phyloP scores from a whole-genome alignment of 2,888 invertebrate genomes.

The Cistogaster globosa region DNA sequence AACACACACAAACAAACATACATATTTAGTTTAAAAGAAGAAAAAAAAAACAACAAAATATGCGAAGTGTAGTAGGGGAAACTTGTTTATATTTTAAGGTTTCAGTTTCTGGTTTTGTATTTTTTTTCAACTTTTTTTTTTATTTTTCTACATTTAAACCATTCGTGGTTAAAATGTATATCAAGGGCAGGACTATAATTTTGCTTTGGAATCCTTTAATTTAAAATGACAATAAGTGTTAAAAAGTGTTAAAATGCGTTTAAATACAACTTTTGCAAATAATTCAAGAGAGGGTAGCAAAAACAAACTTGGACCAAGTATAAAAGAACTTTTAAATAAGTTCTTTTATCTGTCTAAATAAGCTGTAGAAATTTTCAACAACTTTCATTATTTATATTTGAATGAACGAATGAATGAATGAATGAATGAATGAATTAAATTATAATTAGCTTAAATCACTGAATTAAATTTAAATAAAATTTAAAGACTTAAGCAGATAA shows the following conservation, averaged over 20 bases:
- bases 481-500: too few species aligned
- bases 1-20: not conserved
- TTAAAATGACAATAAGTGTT: constrained; percentile 37
- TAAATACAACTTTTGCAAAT: not conserved
- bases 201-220: constrained; percentile 27
- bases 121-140: constrained; percentile 19
- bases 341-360: constrained; percentile 4
- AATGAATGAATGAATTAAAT: not conserved
- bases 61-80: not conserved
- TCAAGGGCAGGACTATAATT: constrained; percentile 29
- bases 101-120: constrained; percentile 21
- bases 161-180: not conserved
- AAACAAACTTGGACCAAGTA: not conserved
- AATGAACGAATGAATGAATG: not conserved
- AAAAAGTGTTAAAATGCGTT: constrained; percentile 38
- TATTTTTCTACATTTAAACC: not conserved
- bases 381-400: not conserved
- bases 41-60: not conserved
- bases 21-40: not conserved
- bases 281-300: too few species aligned
- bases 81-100: constrained; percentile 44
- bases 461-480: too few species aligned
- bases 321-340: not conserved
- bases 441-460: too few species aligned
- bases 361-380: not conserved